These are phyloP conservation scores for Sylvicola cinctus DNA, from an alignment of 2,888 invertebrate species.

Conservation along the genomic window DNA sequence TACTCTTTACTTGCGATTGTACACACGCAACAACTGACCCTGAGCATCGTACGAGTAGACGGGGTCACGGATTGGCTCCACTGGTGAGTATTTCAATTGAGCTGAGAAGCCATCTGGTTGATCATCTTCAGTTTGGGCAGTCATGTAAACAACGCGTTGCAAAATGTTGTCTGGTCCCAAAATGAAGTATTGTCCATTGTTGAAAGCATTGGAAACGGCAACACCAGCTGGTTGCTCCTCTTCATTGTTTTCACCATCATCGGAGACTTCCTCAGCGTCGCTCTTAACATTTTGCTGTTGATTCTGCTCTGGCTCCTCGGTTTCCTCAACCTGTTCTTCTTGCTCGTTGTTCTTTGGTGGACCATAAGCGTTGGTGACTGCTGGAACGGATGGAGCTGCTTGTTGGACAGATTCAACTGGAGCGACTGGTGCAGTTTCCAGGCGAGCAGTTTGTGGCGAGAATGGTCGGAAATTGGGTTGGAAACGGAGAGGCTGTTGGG, in stretches of 20 bases:
- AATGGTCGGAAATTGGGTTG: neutral
- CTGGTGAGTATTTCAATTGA: slow-evolving; percentile 19
- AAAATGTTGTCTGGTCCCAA: slow-evolving; percentile 20
- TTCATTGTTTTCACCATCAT: slow-evolving; percentile 3
- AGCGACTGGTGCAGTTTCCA: neutral
- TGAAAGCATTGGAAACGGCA: slow-evolving; percentile 10
- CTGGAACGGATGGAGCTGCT: slow-evolving; percentile 10
- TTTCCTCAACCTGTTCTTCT: slow-evolving; percentile 6
- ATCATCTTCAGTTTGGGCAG: slow-evolving; percentile 16
- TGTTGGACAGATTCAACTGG: slow-evolving; percentile 10
- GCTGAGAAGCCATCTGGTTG: slow-evolving; percentile 20
- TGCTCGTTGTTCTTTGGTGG: slow-evolving; percentile 3
- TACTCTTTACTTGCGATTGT: slow-evolving; percentile 13
- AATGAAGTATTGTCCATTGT: slow-evolving; percentile 23
- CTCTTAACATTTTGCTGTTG: neutral
- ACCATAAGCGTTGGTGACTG: neutral
- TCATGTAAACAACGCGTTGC: slow-evolving; percentile 21
- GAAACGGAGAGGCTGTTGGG: neutral
- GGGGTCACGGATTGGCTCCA: slow-evolving; percentile 23
- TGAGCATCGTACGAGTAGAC: slow-evolving; percentile 21
- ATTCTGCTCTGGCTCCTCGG: slow-evolving; percentile 7
- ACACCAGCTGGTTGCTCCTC: slow-evolving; percentile 9
- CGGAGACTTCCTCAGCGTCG: slow-evolving; percentile 3
- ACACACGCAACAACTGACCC: slow-evolving; percentile 20
- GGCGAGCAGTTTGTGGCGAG: neutral